phyloP scores from a whole-genome alignment of 2,888 invertebrate species.

The Aethes cnicana region DNA sequence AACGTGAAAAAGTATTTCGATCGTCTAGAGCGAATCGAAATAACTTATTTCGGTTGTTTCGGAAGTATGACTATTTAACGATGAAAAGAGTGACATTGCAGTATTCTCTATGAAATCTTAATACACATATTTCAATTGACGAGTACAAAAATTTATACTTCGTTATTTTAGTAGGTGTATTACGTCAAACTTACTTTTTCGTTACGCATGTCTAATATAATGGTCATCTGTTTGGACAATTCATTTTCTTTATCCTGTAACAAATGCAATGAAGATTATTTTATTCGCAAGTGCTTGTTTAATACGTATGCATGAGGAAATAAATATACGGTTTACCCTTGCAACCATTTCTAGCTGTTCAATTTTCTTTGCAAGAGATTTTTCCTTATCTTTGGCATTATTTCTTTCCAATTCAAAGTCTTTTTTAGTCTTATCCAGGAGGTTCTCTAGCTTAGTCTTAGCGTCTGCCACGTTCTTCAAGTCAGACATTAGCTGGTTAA shows the following conservation, averaged over 20 bases:
- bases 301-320: not conserved
- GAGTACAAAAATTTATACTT: too few species aligned
- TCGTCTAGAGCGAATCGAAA: too few species aligned
- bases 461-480: constrained; percentile 44
- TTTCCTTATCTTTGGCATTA: constrained; percentile 39
- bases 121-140: too few species aligned
- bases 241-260: constrained; percentile 55
- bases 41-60: too few species aligned
- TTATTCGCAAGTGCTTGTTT: too few species aligned
- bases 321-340: constrained; percentile 37
- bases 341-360: constrained; percentile 42
- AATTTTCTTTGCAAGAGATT: constrained; percentile 35
- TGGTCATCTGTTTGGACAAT: constrained; percentile 49
- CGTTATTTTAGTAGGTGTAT: too few species aligned
- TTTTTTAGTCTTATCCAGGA: constrained; percentile 39
- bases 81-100: too few species aligned
- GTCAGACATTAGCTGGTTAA: constrained; percentile 50
- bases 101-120: too few species aligned
- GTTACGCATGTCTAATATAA: constrained; percentile 50
- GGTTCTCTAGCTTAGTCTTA: constrained; percentile 40
- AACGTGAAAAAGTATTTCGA: too few species aligned
- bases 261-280: not conserved
- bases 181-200: constrained; percentile 50
- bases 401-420: constrained; percentile 43
- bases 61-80: too few species aligned